Evolutionary conservation across 2,888 invertebrate species (phyloP), one percentile per base, ranked within the genome.

Genomic region (Tuberolachnus salignus): DNA sequence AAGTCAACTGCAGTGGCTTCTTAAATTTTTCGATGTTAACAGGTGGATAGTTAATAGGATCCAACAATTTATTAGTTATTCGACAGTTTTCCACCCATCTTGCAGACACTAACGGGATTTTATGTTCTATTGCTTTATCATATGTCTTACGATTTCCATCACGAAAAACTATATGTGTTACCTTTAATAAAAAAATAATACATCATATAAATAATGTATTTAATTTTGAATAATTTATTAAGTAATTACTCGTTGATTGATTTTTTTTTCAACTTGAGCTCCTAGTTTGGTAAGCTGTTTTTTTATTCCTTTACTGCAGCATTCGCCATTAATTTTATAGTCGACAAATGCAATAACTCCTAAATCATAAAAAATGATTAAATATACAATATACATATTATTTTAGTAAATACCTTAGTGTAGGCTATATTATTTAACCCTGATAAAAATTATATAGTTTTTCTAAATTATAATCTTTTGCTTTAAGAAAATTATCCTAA

Each of bases 61-160:
- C n/a, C 21, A 78, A 59, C 34, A 78, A 59, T n/a, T 23, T 78
- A 57, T 69, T 61, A 51, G 78, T 46, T 34, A 78, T 13, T 51
- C 26, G 59, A 59, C 69, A 21, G 9, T 42, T 21, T 42, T 61
- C 59, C 1, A 78, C 21, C 78, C 78, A 78, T 14, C 51, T 61
- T 34, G 78, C 69, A n/a, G 78, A 59, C n/a, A 78, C 78, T 11
- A 78, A 11, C 26, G 78, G 78, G n/a, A 78, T 69, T 9, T 78
- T 78, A 42, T 51, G 78, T 69, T 69, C 16, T 0, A 61, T 59
- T 51, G 78, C 78, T 78, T 34, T 61, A 6, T 57, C 21, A 42
- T 61, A 78, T n/a, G 69, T 78, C n/a, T 23, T 67, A 51, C 51
- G 69, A 16, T 57, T 61, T 13, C 78, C 78, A 59, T 69, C 69